A percentile compares a stretch with the other conserved stretches of the same genome.
Conservation (phyloP, 2,797 vertebrate genomes). For the Tenualosa thibaudeaui region DNA sequence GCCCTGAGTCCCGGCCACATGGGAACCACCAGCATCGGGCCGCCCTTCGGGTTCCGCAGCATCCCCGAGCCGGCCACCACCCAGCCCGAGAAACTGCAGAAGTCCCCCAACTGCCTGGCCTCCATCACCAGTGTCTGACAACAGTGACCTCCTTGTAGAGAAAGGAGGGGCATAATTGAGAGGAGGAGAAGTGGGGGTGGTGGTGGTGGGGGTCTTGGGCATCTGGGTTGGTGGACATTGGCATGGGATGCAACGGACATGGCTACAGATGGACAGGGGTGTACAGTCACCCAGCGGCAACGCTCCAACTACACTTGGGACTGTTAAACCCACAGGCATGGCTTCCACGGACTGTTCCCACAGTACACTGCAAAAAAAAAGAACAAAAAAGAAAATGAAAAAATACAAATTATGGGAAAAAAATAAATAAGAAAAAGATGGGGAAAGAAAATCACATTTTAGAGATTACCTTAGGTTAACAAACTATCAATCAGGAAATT, state of each 20-base stretch:
- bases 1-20: slow-evolving; percentile 95
- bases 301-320: slow-evolving; percentile 75
- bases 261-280: slow-evolving; percentile 30
- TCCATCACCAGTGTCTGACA: slow-evolving; percentile 99
- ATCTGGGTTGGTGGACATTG: slow-evolving; percentile 49
- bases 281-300: slow-evolving; percentile 58
- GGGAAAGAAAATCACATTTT: slow-evolving; percentile 18
- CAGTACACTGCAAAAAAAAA: slow-evolving; percentile 79
- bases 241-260: slow-evolving; percentile 39
- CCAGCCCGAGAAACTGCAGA: slow-evolving; percentile 97
- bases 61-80: slow-evolving; percentile 84
- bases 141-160: slow-evolving; percentile 28
- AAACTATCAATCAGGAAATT: slow-evolving; percentile 58
- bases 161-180: slow-evolving; percentile 25
- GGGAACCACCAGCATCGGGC: slow-evolving; percentile 83
- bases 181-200: background rate
- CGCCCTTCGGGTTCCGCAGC: slow-evolving; percentile 92
- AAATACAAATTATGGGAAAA: slow-evolving; percentile 53
- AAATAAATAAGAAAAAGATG: slow-evolving; percentile 33
- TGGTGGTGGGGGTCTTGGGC: background rate
- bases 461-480: slow-evolving; percentile 50
- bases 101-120: slow-evolving; percentile 97
- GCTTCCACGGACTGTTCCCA: slow-evolving; percentile 83
- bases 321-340: slow-evolving; percentile 83
- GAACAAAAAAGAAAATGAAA: slow-evolving; percentile 54